These are phyloP conservation scores for Bombus terrestris DNA, from an alignment of 1,140 invertebrate genomes.

Conservation along the genomic window DNA sequence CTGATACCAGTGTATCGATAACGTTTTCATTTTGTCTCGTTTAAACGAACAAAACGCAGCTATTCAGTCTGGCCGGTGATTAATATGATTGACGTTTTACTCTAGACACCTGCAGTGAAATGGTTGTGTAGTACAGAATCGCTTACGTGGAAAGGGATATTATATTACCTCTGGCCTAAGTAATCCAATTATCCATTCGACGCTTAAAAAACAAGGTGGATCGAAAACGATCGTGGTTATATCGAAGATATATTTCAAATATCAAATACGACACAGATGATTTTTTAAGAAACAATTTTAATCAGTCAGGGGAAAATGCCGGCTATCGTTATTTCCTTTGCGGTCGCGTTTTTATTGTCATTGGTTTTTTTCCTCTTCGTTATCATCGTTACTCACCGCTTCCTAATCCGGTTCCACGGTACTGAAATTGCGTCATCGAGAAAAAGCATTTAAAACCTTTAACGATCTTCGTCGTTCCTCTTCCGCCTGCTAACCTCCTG, in stretches of 20 bases:
- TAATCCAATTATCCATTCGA: not conserved
- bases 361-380: not conserved
- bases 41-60: not conserved
- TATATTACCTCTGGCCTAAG: not conserved
- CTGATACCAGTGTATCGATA: not conserved
- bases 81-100: conserved; percentile 7
- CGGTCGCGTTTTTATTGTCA: not conserved
- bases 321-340: conserved; percentile 12
- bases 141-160: not conserved
- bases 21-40: not conserved
- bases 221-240: not conserved
- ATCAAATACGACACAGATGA: not conserved
- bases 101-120: not conserved
- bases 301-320: not conserved
- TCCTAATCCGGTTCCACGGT: conserved; percentile 36
- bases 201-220: not conserved
- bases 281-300: not conserved
- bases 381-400: conserved; percentile 30
- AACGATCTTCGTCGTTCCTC: conserved; percentile 18
- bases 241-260: not conserved
- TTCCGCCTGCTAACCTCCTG: not conserved
- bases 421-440: conserved; percentile 38
- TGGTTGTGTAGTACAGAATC: not conserved
- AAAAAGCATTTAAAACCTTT: conserved; percentile 25
- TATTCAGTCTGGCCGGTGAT: conserved; percentile 9